Evolutionary conservation across 2,888 invertebrate species (phyloP).

Genomic region (Brachycybe producta): DNA sequence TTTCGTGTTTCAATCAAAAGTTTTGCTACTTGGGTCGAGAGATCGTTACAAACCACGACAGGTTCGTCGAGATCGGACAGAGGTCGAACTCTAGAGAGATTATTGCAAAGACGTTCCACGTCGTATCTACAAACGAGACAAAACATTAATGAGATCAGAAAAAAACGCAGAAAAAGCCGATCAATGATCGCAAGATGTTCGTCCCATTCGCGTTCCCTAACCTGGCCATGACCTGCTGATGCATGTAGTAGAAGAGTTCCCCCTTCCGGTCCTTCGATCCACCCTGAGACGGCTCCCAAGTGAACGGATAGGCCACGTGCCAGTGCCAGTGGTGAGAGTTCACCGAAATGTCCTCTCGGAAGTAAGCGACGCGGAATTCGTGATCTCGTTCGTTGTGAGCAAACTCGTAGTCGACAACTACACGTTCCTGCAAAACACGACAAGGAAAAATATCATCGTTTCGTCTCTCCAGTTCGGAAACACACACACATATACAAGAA

Average conservation of each 20-base stretch:
- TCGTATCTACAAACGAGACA: slow-evolving; percentile 41
- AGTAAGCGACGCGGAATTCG: slow-evolving; percentile 57
- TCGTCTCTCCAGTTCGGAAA: too few relatives aligned
- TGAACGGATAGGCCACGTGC: slow-evolving; percentile 49
- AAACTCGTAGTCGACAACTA: slow-evolving; percentile 34
- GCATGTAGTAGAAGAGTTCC: slow-evolving; percentile 48
- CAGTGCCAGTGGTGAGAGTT: slow-evolving; percentile 49
- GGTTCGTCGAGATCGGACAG: slow-evolving; percentile 5
- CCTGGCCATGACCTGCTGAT: slow-evolving; percentile 36
- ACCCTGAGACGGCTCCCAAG: slow-evolving; percentile 43
- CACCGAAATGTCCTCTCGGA: slow-evolving; percentile 56
- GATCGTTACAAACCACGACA: background rate
- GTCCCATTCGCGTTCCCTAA: slow-evolving; percentile 1
- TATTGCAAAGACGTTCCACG: slow-evolving; percentile 57
- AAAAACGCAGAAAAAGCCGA: background rate
- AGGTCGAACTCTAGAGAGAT: slow-evolving; percentile 41
- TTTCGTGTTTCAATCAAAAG: too few relatives aligned
- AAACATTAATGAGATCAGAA: background rate
- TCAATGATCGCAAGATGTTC: too few relatives aligned
- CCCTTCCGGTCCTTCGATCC: slow-evolving; percentile 47
- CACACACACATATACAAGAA: background rate
- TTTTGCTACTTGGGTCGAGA: too few relatives aligned
- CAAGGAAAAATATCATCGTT: background rate
- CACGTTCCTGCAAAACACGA: background rate
- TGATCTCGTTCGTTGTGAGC: slow-evolving; percentile 59